Evolutionary conservation across 2,797 vertebrate species (phyloP), one percentile per base, ranked within the genome.

Genomic region (Enteromius afrohamiltoni): DNA sequence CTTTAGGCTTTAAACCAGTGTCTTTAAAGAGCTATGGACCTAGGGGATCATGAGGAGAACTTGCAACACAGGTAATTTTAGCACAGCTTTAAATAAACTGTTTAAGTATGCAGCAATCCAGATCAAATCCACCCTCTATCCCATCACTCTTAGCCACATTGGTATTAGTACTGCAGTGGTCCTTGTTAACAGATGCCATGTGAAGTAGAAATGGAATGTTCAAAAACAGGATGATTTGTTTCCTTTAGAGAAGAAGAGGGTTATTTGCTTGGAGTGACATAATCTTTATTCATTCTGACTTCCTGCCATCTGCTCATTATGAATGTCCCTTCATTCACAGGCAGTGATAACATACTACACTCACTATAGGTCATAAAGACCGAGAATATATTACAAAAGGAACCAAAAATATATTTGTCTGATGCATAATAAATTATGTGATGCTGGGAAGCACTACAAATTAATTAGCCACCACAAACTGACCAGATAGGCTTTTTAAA

Each of bases 1-100:
- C 82, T 85, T 68, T 49, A 55, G 58, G 85, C 55, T 89, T 45
- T 83, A 86, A 88, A 85, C 75, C 83, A 83, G 77, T 26, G n/a
- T 82, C 55, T 68, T 31, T 83, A 47, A 79, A 85, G 82, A 87
- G 71, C 47, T 77, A 23, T 40, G 62, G 40, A 6, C 58, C 23
- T 40, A n/a, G 4, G 34, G 21, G 71, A 68, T 16, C n/a, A 58
- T 7, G 45, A n/a, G 19, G n/a, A 23, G 53, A 83, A 58, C 49
- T 14, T 79, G 62, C 53, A 29, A 55, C 31, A 45, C 62, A 68
- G 62, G 62, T 83, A n/a, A 76, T 83, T 58, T 77, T 26, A 83
- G 71, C 62, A 31, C 47, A 55, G 6, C 73, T 58, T 53, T 76
- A 53, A 68, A 45, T 78, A 78, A 77, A 49, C 58, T 77, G n/a